Evolutionary conservation across 1,140 invertebrate species (phyloP).

Genomic region (Condylostylus longicornis): DNA sequence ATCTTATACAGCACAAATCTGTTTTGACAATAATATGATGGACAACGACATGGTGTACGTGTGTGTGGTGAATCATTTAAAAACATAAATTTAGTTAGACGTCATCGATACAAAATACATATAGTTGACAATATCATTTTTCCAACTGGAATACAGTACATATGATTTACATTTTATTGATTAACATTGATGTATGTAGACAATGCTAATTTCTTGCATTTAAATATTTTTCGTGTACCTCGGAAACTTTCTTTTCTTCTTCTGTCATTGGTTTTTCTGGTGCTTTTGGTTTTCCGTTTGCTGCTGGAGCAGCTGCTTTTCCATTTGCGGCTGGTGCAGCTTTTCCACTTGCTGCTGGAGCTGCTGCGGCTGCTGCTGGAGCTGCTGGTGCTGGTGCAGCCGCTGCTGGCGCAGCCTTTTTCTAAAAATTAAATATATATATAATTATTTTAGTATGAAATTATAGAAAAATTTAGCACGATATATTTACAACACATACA

Average conservation of each 20-base stretch:
- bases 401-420: conserved; percentile 8
- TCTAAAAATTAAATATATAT: conserved; percentile 3
- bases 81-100: no score
- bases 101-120: background rate
- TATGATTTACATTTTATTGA: conserved; percentile 6
- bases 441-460: background rate
- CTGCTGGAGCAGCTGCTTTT: conserved; percentile 12
- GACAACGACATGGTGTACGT: background rate
- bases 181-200: conserved; percentile 11
- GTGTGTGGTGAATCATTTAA: no score
- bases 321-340: conserved; percentile 13
- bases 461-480: background rate
- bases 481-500: no score
- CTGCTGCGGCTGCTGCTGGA: conserved; percentile 12
- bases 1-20: background rate
- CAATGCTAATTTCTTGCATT: conserved; percentile 29
- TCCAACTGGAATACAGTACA: background rate
- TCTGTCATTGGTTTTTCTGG: conserved; percentile 5
- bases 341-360: conserved; percentile 11
- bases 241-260: conserved; percentile 15
- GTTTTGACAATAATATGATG: background rate
- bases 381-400: conserved; percentile 9
- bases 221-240: conserved; percentile 28
- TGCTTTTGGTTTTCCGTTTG: conserved; percentile 4
- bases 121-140: background rate